Conservation (phyloP, 2,113 vertebrate genomes). For the Prunella fulvescens region DNA sequence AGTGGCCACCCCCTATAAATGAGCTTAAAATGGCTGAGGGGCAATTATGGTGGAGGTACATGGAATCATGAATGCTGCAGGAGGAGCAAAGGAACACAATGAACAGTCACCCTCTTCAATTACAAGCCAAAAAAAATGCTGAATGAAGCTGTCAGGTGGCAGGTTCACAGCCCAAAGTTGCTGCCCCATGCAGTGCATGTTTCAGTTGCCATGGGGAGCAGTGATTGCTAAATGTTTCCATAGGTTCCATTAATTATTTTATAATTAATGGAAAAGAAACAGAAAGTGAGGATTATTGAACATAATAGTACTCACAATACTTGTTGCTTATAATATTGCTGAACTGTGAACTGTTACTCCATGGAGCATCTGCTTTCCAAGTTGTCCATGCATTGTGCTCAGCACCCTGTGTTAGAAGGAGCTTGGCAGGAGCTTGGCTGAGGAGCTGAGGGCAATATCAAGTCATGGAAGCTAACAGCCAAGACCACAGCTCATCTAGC, state of each 20-base stretch:
- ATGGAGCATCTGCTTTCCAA: not conserved
- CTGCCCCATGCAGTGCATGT: rapidly evolving
- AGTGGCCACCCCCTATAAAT: not conserved
- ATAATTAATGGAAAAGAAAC: not conserved
- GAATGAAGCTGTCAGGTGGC: not conserved
- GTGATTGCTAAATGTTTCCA: not conserved
- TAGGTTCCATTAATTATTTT: not conserved
- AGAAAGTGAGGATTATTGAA: not conserved
- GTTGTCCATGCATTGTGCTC: not conserved
- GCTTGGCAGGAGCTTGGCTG: not conserved
- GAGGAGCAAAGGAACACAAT: not conserved
- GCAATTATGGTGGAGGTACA: not conserved
- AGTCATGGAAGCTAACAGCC: not conserved
- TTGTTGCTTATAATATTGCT: not conserved
- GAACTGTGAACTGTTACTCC: not conserved
- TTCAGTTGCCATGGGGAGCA: not conserved
- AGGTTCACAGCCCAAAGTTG: not conserved
- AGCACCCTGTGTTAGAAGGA: rapidly evolving
- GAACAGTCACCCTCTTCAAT: not conserved
- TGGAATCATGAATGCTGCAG: not conserved
- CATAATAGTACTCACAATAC: not conserved
- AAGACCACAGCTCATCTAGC: not conserved
- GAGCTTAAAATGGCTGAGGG: not conserved
- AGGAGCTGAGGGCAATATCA: not conserved
- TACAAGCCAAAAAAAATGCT: not conserved